Conservation (phyloP, 2,888 invertebrate species). For the Pedicia rivosa region DNA sequence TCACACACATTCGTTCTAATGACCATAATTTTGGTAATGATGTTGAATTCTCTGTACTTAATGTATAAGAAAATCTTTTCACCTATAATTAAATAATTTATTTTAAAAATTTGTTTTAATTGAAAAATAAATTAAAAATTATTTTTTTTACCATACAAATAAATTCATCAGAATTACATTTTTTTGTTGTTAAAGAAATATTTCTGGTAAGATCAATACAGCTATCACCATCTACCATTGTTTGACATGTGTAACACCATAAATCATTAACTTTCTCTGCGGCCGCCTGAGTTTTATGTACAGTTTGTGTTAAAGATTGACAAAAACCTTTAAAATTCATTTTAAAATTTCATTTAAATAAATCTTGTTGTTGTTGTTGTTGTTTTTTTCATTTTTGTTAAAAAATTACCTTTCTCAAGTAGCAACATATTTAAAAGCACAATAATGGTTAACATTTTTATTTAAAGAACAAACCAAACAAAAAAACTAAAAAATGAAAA, state of each 20-base stretch:
- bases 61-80: constrained; percentile 68
- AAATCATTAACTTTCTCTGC: constrained; percentile 61
- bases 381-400: no score
- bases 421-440: no score
- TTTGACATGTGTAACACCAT: constrained; percentile 68
- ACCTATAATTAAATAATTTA: constrained; percentile 30
- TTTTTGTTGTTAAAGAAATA: constrained; percentile 44
- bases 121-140: no score
- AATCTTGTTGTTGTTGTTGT: no score
- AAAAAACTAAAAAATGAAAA: no score
- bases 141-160: constrained; percentile 63
- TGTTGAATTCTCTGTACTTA: constrained; percentile 62
- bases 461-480: no score
- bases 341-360: no score
- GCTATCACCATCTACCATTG: constrained; percentile 54
- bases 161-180: constrained; percentile 57
- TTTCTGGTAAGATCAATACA: constrained; percentile 50
- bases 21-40: constrained; percentile 70
- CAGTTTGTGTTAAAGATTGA: constrained; percentile 38
- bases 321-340: constrained; percentile 18
- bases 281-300: constrained; percentile 66
- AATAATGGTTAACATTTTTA: no score
- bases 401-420: no score
- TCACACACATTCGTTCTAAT: constrained; percentile 64
- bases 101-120: no score